phyloP scores from a whole-genome alignment of 2,888 invertebrate species.

The Scelioninae gen. 1 region DNA sequence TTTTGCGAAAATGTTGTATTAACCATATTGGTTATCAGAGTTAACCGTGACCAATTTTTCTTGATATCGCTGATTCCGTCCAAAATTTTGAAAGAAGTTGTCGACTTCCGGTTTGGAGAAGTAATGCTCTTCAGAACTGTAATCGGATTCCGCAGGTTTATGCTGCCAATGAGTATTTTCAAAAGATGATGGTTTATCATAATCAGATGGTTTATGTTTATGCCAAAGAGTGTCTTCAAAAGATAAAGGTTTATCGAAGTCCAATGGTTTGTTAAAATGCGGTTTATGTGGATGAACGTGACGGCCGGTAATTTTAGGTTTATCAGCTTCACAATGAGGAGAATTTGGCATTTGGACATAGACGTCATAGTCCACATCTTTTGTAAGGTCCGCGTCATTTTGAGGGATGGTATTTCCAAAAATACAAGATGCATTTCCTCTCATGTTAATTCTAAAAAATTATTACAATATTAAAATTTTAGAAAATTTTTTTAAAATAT shows the following conservation, averaged over 20 bases:
- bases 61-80: neutral
- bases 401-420: constrained; percentile 85
- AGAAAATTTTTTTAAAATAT: neutral
- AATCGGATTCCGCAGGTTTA: neutral
- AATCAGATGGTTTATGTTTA: neutral
- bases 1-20: no score
- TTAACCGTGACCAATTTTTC: constrained; percentile 4
- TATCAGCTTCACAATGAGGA: constrained; percentile 71
- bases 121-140: constrained; percentile 6
- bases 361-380: constrained; percentile 87
- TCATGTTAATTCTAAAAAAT: constrained; percentile 84
- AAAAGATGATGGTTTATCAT: constrained; percentile 6
- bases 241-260: no score
- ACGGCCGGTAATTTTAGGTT: constrained; percentile 3
- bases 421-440: constrained; percentile 88
- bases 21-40: constrained; percentile 2
- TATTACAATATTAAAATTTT: neutral
- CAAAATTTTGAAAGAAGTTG: constrained; percentile 12
- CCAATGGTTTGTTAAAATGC: no score
- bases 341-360: constrained; percentile 85
- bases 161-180: constrained; percentile 12
- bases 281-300: no score
- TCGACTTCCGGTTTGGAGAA: constrained; percentile 13
- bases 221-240: no score
- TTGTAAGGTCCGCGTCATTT: constrained; percentile 85